phyloP scores from a whole-genome alignment of 2,888 invertebrate genomes.

The Barypeithes pellucidus region DNA sequence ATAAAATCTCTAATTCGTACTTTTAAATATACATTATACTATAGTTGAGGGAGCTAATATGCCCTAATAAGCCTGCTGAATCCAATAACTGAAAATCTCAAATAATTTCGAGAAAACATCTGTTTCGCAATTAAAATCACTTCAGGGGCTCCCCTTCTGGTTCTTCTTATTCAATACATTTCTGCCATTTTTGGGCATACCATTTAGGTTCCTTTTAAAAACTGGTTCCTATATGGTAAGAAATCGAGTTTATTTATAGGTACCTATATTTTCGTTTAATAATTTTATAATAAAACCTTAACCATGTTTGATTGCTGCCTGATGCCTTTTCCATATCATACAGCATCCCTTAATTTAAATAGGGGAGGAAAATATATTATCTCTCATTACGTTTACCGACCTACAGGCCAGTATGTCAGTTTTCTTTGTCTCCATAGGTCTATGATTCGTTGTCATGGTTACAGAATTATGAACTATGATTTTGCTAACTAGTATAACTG shows the following conservation, averaged over 20 bases:
- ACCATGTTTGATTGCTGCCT: not conserved
- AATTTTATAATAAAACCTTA: not conserved
- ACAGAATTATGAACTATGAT: not conserved
- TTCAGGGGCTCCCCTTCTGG: constrained; percentile 5
- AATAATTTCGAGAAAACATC: constrained; percentile 17
- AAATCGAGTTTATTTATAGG: constrained; percentile 14
- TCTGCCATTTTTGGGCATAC: constrained; percentile 32
- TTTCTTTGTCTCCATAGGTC: not conserved
- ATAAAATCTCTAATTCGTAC: too few species aligned
- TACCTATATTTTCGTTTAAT: not conserved
- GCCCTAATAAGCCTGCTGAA: constrained; percentile 2
- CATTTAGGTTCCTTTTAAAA: constrained; percentile 20
- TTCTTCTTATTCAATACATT: constrained; percentile 28
- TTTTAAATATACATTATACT: not conserved
- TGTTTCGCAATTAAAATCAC: constrained; percentile 20
- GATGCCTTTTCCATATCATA: not conserved
- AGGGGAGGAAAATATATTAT: too few species aligned
- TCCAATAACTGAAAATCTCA: constrained; percentile 1
- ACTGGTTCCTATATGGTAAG: constrained; percentile 24
- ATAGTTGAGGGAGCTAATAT: not conserved
- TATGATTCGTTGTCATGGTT: not conserved
- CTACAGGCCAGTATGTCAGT: too few species aligned
- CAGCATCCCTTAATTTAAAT: too few species aligned
- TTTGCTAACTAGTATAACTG: not conserved
- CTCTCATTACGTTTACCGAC: too few species aligned